phyloP scores from a whole-genome alignment of 2,797 vertebrate species.

The Malurus splendens region DNA sequence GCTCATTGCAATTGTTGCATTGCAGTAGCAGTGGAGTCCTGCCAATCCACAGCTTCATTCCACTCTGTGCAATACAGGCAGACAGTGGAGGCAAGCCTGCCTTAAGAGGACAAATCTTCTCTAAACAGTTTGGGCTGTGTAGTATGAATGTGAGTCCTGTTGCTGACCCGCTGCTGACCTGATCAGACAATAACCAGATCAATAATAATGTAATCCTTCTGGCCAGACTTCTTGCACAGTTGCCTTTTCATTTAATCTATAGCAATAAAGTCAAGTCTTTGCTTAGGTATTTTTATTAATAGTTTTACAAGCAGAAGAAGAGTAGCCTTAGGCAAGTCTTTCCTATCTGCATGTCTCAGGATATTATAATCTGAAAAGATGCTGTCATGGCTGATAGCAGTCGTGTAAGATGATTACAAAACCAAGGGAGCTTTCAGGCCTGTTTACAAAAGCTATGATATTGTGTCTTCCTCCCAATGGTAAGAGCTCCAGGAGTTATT shows the following conservation, averaged over 20 bases:
- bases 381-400: conserved; percentile 14
- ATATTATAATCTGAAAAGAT: conserved; percentile 33
- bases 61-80: background rate
- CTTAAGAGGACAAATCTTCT: background rate
- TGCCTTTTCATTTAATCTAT: conserved; percentile 18
- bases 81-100: background rate
- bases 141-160: background rate
- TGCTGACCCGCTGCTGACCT: background rate
- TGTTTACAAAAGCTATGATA: background rate
- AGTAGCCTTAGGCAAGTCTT: conserved; percentile 21
- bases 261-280: background rate
- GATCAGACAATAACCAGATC: background rate
- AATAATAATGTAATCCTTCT: conserved; percentile 5
- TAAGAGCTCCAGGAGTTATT: background rate
- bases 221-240: background rate
- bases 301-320: conserved; percentile 43
- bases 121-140: background rate
- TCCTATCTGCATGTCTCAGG: conserved; percentile 23
- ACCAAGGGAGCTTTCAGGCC: conserved; percentile 4
- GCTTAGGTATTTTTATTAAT: conserved; percentile 31
- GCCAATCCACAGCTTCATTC: background rate
- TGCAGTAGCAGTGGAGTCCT: background rate
- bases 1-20: background rate
- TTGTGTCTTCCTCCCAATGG: background rate
- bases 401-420: background rate